Conservation (phyloP, 2,113 vertebrate species). For the Hydrochoerus hydrochaeris region DNA sequence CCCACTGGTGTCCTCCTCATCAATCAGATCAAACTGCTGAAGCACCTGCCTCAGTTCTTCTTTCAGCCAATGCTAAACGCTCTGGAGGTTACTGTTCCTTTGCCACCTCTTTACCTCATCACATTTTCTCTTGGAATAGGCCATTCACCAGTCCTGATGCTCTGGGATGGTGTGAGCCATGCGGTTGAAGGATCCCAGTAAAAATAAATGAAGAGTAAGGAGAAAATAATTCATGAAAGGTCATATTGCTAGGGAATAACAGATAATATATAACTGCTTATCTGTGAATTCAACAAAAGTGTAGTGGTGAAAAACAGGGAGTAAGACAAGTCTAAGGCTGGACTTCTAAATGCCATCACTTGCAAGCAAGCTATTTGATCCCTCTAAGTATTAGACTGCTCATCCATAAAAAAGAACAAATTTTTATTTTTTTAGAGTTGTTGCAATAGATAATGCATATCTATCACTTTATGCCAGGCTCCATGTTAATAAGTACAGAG, state of each 20-base stretch:
- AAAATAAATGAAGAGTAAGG: background rate
- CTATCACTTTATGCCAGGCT: background rate
- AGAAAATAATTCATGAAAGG: background rate
- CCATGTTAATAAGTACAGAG: background rate
- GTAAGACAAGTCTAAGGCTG: background rate
- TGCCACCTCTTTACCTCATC: background rate
- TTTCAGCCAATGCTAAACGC: background rate
- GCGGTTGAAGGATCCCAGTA: background rate
- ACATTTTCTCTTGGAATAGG: background rate
- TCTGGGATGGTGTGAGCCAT: background rate
- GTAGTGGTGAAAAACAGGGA: background rate
- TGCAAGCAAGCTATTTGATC: background rate
- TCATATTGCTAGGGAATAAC: background rate
- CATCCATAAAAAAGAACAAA: background rate
- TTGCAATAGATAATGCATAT: background rate
- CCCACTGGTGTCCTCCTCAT: background rate
- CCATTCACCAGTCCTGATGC: background rate
- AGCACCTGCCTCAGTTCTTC: background rate
- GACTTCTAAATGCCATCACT: background rate
- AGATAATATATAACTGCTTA: background rate
- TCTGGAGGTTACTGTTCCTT: background rate
- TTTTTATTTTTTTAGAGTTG: slow-evolving; percentile 12
- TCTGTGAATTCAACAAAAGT: background rate
- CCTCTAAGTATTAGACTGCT: background rate
- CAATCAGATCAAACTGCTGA: background rate